phyloP scores from a whole-genome alignment of 1,140 invertebrate species.

The Drosophila guanche region DNA sequence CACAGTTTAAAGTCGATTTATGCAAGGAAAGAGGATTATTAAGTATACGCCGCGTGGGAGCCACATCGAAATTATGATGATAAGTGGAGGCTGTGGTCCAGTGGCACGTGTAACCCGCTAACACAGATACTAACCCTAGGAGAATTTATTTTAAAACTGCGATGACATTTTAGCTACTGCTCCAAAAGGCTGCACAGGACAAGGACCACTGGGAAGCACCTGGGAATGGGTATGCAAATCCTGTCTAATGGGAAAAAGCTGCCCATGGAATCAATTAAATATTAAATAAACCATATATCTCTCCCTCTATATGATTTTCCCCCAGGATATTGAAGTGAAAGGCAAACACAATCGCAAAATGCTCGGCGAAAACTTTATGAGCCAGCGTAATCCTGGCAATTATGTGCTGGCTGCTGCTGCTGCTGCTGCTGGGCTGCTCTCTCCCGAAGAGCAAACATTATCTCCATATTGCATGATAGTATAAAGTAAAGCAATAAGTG shows the following conservation, averaged over 20 bases:
- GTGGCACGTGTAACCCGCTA: constrained; percentile 26
- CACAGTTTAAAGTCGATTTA: constrained; percentile 44
- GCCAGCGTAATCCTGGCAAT: constrained; percentile 70
- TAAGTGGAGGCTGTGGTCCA: constrained; percentile 5
- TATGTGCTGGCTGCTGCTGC: constrained; percentile 45
- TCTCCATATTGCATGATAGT: constrained; percentile 70
- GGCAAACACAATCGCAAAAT: constrained; percentile 63
- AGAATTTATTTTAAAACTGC: constrained; percentile 34
- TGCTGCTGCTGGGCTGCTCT: not conserved
- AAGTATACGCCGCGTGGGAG: constrained; percentile 18
- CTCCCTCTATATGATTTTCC: not conserved
- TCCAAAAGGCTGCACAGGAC: constrained; percentile 13
- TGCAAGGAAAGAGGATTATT: constrained; percentile 7
- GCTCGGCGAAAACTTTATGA: constrained; percentile 63
- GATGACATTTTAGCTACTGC: constrained; percentile 27
- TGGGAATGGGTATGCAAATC: not conserved
- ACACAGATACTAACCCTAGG: constrained; percentile 24
- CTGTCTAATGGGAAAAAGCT: constrained; percentile 49
- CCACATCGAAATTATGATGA: not conserved
- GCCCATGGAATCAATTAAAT: constrained; percentile 74
- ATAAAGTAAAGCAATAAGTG: constrained; percentile 70
- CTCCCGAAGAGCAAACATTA: constrained; percentile 54
- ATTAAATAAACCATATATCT: constrained; percentile 73
- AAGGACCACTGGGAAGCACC: constrained; percentile 1
- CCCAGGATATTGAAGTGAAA: constrained; percentile 49